Base-by-base conservation (phyloP, 2,888 invertebrate genomes). In the Capitulum mitella region DNA sequence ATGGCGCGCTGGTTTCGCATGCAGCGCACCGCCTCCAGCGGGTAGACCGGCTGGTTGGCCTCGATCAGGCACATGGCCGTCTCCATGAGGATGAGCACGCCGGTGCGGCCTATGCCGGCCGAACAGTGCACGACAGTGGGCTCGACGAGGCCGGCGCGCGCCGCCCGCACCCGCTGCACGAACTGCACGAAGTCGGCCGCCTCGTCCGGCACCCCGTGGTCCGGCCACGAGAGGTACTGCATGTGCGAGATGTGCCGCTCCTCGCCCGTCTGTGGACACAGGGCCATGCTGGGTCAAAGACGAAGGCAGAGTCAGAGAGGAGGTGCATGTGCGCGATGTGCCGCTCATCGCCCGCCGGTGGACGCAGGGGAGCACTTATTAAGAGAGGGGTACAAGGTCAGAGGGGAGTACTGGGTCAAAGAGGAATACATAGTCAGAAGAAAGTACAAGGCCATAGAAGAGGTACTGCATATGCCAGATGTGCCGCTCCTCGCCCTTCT, bases 1-100 rank as follows among this genome's bases (percentile, higher is more conserved):
- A 98, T 97, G 79, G 98, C 97, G 80, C 99, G 89, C 87, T 98
- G 98, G 85, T 96, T 93, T 82, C 99, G 89, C 98, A 99, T 98
- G 81, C 92, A 90, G 78, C 91, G 91, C 82, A 98, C 97, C 82
- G 98, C 92, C 85, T 98, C 97, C 79, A 98, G 89, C 0, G 98
- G 98, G 88, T 97, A 98, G 16, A 99, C 92, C 14, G 98, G 97
- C 87, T 97, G 95, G 82, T 93, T 91, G 19, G 94, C 91, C 86
- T 96, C 94, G 83, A 98, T 91, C 82, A 97, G 89, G 86, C 94
- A 94, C 86, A 97, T 89, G 26, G 98, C 98, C 1, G 98, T 97
- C 88, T 99, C 99, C 91, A 98, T 97, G 81, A 99, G 89, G 82
- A 99, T 93, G 46, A 99, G 90, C 37, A 99, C 98, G 43, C 99